Evolutionary conservation across 2,888 invertebrate species (phyloP), one percentile per base, ranked within the genome.

Genomic region (Torymus texanus): DNA sequence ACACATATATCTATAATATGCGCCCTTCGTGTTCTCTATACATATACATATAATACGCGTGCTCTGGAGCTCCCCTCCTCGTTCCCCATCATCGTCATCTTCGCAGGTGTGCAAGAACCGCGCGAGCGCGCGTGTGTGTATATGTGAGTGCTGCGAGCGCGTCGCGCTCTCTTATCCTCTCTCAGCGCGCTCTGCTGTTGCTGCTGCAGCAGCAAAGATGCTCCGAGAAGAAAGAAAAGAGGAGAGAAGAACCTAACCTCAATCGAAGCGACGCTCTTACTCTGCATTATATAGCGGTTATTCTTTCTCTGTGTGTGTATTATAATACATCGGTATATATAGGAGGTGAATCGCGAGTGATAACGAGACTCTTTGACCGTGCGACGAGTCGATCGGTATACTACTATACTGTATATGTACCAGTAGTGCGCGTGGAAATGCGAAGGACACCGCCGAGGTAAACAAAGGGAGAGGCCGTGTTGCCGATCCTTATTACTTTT

Each of bases 391-490:
- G 41, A 41, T 41, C 41, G 41, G 41, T 5, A 5, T 5, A 29
- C 29, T 41, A 41, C 10, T 8, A 41, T n/a, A n/a, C n/a, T n/a
- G n/a, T n/a, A 8, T 41, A 8, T 8, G 41, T 8, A 41, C 3
- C 5, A 29, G 10, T 5, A 5, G 8, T 41, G 41, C 41, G 41
- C 41, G 41, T 41, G 41, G 72, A 67, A 63, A 74, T 73, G 78
- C 68, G 68, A 74, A 78, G 78, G 73, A 74, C 78, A 78, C 56
- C 41, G 13, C 12, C n/a, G 79, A 75, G 75, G 75, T 78, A 78
- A 78, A 78, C 78, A 78, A 78, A 78, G 78, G 63, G 41, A 41
- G 41, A 41, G 41, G 41, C 41, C 8, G 10, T 5, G 41, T 41
- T 41, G 41, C 41, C 41, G 41, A 41, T 41, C 41, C 41, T 41